These are phyloP conservation scores for Neosalanx taihuensis DNA, from an alignment of 2,797 vertebrate genomes.

Conservation along the genomic window DNA sequence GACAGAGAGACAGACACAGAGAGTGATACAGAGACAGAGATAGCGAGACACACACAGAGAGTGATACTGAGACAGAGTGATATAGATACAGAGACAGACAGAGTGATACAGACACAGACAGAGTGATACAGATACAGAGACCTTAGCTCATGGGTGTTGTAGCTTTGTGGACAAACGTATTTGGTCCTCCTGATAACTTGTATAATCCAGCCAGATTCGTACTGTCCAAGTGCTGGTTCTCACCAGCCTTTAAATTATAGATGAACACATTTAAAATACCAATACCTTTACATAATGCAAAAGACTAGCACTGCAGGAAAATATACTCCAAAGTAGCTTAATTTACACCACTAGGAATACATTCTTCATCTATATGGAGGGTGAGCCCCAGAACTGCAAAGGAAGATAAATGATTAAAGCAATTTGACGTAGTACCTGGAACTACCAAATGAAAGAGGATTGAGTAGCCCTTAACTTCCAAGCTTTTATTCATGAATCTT, in stretches of 20 bases:
- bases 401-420: conserved; percentile 18
- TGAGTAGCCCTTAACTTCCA: conserved; percentile 9
- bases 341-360: conserved; percentile 24
- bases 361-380: conserved; percentile 15
- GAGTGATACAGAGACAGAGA: too few relatives aligned
- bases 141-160: not conserved
- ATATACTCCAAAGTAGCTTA: conserved; percentile 11
- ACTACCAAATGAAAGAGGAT: conserved; percentile 12
- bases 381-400: not conserved
- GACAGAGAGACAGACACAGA: too few relatives aligned
- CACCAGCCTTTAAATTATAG: not conserved
- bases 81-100: conserved; percentile 14
- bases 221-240: not conserved
- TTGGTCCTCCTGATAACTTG: not conserved
- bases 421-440: conserved; percentile 15
- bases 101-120: too few relatives aligned
- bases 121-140: conserved; percentile 14
- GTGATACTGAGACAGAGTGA: not conserved
- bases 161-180: conserved; percentile 13
- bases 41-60: too few relatives aligned
- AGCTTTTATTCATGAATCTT: conserved; percentile 25
- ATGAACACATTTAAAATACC: conserved; percentile 1
- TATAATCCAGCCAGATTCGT: not conserved
- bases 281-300: conserved; percentile 5
- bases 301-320: conserved; percentile 1